phyloP scores from a whole-genome alignment of 2,113 vertebrate species.

The Mus pahari region DNA sequence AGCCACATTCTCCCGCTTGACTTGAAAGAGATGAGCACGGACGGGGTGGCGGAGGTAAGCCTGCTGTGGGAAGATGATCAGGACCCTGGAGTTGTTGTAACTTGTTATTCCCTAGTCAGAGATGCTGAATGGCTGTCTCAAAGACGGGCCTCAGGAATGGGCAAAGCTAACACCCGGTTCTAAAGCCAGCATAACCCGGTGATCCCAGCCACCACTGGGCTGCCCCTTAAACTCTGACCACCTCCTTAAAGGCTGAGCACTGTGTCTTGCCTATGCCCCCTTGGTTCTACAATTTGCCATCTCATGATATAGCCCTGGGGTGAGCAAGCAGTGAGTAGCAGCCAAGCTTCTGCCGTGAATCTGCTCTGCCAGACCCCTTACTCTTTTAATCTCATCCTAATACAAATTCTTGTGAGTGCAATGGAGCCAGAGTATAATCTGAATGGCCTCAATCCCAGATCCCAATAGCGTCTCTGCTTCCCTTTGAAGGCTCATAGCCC shows the following conservation, averaged over 20 bases:
- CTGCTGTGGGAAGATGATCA: accelerated
- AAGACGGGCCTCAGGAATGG: accelerated
- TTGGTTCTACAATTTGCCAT: background rate
- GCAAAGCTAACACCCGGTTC: background rate
- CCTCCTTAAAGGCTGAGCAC: background rate
- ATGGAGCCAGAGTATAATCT: background rate
- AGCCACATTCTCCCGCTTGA: accelerated
- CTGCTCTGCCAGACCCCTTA: background rate
- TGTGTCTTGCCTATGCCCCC: accelerated
- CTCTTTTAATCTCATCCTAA: background rate
- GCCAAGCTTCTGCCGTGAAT: background rate
- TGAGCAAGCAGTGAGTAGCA: background rate
- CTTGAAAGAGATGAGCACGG: accelerated
- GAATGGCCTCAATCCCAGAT: background rate
- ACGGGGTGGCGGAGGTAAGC: background rate
- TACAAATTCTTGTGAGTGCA: too few relatives aligned
- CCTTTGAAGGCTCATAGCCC: background rate
- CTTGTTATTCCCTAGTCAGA: background rate
- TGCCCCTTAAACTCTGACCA: accelerated
- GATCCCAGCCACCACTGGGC: accelerated
- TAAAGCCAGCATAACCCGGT: background rate
- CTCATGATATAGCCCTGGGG: background rate
- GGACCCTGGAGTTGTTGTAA: accelerated
- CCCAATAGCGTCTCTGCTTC: background rate
- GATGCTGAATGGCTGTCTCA: background rate